phyloP scores from a whole-genome alignment of 1,140 invertebrate genomes.

The Pollicipes pollicipes region DNA sequence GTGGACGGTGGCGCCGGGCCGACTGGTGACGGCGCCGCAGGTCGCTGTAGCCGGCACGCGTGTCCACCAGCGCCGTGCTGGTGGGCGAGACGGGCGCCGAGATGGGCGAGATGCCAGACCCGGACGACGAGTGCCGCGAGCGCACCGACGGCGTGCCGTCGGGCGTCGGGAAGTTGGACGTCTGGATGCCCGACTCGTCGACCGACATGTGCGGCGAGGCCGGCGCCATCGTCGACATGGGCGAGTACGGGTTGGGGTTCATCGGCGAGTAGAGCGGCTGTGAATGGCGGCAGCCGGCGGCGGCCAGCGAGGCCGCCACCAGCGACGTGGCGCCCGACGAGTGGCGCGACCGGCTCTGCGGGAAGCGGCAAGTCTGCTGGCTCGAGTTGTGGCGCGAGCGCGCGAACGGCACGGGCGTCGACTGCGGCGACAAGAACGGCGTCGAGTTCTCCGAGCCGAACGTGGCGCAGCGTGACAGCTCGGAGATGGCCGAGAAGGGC shows the following conservation, averaged over 20 bases:
- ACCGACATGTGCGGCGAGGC: constrained; percentile 19
- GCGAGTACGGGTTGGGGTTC: constrained; percentile 20
- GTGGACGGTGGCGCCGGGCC: constrained; percentile 19
- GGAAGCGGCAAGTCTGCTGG: constrained; percentile 16
- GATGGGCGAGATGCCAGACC: not conserved
- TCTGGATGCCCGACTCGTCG: not conserved
- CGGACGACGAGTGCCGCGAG: constrained; percentile 5
- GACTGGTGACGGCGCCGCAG: constrained; percentile 20
- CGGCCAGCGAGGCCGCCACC: constrained; percentile 18
- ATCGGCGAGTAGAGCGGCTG: constrained; percentile 15
- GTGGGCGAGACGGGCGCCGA: constrained; percentile 7
- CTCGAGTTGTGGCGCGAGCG: constrained; percentile 24
- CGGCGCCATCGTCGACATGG: constrained; percentile 20
- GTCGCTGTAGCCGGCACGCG: constrained; percentile 12
- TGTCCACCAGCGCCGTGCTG: constrained; percentile 4
- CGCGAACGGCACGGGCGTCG: constrained; percentile 24
- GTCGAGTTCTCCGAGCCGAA: constrained; percentile 21
- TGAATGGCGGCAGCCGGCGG: constrained; percentile 11
- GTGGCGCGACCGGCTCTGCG: constrained; percentile 20
- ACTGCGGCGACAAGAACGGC: constrained; percentile 28
- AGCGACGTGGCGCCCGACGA: constrained; percentile 21
- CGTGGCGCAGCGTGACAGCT: constrained; percentile 21
- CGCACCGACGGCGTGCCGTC: constrained; percentile 9
- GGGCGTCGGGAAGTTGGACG: constrained; percentile 10
- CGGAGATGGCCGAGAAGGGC: constrained; percentile 20